A percentile compares a stretch with the other conserved stretches of the same genome.
Evolutionary conservation across 2,113 vertebrate genomes (phyloP).

Genomic region (Anhinga rufa): DNA sequence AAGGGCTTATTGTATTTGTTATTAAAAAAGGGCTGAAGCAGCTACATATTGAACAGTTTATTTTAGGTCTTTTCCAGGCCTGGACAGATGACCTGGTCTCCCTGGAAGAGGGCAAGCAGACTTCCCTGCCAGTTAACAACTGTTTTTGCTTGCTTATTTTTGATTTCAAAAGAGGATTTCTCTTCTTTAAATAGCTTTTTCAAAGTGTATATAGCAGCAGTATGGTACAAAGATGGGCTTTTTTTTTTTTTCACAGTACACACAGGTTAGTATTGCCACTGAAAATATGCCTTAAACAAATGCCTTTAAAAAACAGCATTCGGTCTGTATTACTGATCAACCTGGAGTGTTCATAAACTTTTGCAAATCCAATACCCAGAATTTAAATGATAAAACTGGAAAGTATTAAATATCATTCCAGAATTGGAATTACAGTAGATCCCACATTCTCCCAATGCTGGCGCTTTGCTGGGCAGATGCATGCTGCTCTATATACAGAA

Average conservation of each 20-base stretch:
- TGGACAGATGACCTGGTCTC: neutral
- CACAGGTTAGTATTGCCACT: slow-evolving; percentile 47
- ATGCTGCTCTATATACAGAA: slow-evolving; percentile 41
- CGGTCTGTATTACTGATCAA: neutral
- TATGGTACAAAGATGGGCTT: neutral
- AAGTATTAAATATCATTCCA: slow-evolving; percentile 42
- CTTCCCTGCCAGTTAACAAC: slow-evolving; percentile 18
- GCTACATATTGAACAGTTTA: slow-evolving; percentile 26
- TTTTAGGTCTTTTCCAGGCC: slow-evolving; percentile 34
- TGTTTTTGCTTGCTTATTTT: neutral
- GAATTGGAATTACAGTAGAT: slow-evolving; percentile 49
- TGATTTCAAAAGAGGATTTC: neutral
- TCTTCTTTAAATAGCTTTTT: slow-evolving; percentile 44
- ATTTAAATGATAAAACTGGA: slow-evolving; percentile 11
- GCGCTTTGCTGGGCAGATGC: neutral
- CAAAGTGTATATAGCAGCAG: slow-evolving; percentile 37
- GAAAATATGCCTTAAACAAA: slow-evolving; percentile 24
- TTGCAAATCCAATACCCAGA: neutral
- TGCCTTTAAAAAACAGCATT: slow-evolving; percentile 3
- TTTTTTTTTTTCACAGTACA: slow-evolving; percentile 28
- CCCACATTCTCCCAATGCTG: neutral
- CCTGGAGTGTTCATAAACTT: neutral
- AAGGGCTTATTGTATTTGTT: neutral
- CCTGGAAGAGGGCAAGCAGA: neutral
- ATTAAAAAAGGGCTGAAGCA: slow-evolving; percentile 1